Base-by-base conservation (phyloP, 2,888 invertebrate genomes). In the Agonopterix arenella region DNA sequence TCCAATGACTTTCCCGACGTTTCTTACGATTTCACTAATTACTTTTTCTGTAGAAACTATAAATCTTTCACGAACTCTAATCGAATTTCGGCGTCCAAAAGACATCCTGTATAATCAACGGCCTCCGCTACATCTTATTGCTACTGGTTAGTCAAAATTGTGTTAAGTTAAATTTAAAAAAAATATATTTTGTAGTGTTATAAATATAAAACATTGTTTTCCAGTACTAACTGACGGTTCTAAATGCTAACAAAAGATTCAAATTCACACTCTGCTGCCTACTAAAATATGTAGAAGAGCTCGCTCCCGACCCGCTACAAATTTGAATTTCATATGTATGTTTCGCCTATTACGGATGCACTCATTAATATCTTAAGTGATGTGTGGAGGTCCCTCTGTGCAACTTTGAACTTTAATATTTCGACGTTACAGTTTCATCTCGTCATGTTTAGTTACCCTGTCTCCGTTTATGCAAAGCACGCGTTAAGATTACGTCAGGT, bases 321-420 rank as follows among this genome's bases (percentile, higher is more conserved):
- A 89, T 89, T 88, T 89, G 84, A 89, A 89, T 88, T 88, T 89
- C 88, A 88, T 86, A 85, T 84, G 84, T 85, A 86, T 88, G 86
- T 85, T 88, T 85, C 84, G 73, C 81, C 85, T 88, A 88, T 88
- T 88, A 88, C 84, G 80, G 83, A 88, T 89, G 88, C 88, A 82
- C 84, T 88, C 88, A 89, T 89, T 89, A 89, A 88, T 88, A 88
- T 83, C 84, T 85, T 86, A 85, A 86, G 84, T 85, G 86, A 86
- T 84, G 82, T 86, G 83, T 82, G 76, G 73, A 72, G 66, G 60
- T 60, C 46, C 38, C 42, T 54, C 52, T 57, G 61, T 51, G 62
- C 71, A 66, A 82, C 66, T 73, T 62, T 77, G 64, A 61, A 72
- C 83, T 70, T 64, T 79, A 70, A 56, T 36, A 50, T 59, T 45